These are phyloP conservation scores for Drosophila anomalipes DNA, from an alignment of 2,888 invertebrate species.

Conservation along the genomic window DNA sequence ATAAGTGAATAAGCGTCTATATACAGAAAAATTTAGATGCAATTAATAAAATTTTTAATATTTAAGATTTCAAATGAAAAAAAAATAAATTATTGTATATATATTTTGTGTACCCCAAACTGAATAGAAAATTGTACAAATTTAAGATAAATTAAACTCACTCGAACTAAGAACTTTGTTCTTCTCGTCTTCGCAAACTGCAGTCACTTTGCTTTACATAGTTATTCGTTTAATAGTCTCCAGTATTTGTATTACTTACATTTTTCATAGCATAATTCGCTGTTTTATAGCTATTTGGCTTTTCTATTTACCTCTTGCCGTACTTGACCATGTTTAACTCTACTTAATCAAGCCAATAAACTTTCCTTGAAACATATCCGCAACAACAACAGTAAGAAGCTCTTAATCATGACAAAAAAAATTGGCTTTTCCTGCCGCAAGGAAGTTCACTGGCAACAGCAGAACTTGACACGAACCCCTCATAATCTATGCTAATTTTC, in stretches of 20 bases:
- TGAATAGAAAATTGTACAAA: background rate
- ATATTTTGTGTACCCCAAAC: background rate
- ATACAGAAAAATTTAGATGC: background rate
- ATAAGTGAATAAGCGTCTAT: background rate
- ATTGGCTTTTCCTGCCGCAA: constrained; percentile 35
- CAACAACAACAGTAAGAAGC: constrained; percentile 27
- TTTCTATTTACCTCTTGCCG: background rate
- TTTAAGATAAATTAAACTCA: background rate
- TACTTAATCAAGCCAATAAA: constrained; percentile 38
- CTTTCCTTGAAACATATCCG: constrained; percentile 16
- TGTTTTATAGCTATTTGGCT: background rate
- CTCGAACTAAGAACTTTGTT: background rate
- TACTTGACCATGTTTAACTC: background rate
- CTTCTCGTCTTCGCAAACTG: background rate
- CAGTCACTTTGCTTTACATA: background rate
- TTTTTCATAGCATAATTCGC: background rate
- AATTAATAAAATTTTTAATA: background rate
- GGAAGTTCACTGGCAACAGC: constrained; percentile 17
- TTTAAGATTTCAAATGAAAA: background rate
- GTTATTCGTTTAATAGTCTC: background rate
- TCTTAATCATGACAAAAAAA: constrained; percentile 50
- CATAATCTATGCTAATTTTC: constrained; percentile 75
- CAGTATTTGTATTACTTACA: background rate
- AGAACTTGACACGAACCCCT: constrained; percentile 42
- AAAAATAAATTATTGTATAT: no score